These are phyloP conservation scores for Drosophila phalerata DNA, from an alignment of 2,888 invertebrate species.

Conservation along the genomic window DNA sequence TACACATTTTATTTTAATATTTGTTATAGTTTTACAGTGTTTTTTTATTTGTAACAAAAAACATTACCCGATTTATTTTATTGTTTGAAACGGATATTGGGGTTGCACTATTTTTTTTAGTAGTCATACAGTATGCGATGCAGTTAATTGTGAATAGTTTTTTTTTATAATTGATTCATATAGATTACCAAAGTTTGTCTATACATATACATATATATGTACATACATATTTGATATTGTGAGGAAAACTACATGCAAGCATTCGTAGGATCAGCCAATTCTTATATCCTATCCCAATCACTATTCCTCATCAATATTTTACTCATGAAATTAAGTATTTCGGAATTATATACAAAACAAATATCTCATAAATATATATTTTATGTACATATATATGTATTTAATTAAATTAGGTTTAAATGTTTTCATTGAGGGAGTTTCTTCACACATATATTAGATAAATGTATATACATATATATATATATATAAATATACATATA, in stretches of 20 bases:
- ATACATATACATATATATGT: not conserved
- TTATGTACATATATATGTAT: not conserved
- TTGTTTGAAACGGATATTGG: not conserved
- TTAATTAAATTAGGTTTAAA: slow-evolving; percentile 8
- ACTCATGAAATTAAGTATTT: not conserved
- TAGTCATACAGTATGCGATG: not conserved
- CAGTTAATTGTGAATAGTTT: too few relatives aligned
- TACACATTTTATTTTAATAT: not conserved
- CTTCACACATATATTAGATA: not conserved
- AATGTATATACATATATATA: not conserved
- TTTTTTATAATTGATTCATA: slow-evolving; percentile 1
- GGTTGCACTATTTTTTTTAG: not conserved
- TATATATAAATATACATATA: not conserved
- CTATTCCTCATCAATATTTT: not conserved
- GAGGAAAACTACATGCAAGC: slow-evolving; percentile 16
- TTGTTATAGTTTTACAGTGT: not conserved
- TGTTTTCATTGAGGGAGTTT: slow-evolving; percentile 16
- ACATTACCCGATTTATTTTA: too few relatives aligned
- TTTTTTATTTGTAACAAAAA: not conserved
- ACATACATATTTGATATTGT: not conserved
- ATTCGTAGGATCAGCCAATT: slow-evolving; percentile 4
- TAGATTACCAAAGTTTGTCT: not conserved
- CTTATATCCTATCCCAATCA: not conserved
- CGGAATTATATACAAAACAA: slow-evolving; percentile 17
- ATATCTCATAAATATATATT: slow-evolving; percentile 11